Conservation (phyloP, 2,797 vertebrate genomes). For the Betta splendens region DNA sequence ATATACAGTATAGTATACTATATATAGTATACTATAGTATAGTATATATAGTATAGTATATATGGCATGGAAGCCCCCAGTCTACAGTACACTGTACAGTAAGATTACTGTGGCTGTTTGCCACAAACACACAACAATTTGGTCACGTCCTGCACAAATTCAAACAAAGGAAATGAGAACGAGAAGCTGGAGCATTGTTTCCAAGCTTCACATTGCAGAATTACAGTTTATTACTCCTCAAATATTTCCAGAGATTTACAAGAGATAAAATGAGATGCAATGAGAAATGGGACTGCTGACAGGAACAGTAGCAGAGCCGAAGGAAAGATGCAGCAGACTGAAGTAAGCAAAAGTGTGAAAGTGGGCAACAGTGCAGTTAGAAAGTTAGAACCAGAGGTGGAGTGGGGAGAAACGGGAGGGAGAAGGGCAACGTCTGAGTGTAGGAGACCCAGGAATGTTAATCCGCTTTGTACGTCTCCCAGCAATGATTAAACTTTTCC, state of each 20-base stretch:
- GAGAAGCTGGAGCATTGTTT: background rate
- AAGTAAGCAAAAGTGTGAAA: conserved; percentile 34
- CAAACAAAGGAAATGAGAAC: conserved; percentile 44
- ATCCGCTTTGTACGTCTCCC: conserved; percentile 81
- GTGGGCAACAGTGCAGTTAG: conserved; percentile 27
- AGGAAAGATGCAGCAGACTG: conserved; percentile 1
- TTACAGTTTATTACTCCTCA: background rate
- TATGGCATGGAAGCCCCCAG: conserved; percentile 50
- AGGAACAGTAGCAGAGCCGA: conserved; percentile 8
- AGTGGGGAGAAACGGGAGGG: conserved; percentile 54
- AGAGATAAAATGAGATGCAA: background rate
- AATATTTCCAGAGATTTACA: background rate
- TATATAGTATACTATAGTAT: too few species aligned
- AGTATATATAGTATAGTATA: conserved; percentile 60
- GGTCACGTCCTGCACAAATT: conserved; percentile 52
- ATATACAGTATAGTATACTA: too few species aligned
- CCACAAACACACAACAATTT: conserved; percentile 59
- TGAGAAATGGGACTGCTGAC: background rate
- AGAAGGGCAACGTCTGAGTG: conserved; percentile 71
- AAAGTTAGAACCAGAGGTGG: conserved; percentile 21
- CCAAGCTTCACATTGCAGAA: background rate
- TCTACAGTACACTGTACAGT: conserved; percentile 43
- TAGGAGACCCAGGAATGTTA: conserved; percentile 80
- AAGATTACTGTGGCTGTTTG: conserved; percentile 50
- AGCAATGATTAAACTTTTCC: conserved; percentile 81